Evolutionary conservation across 2,113 vertebrate species (phyloP), one percentile per base, ranked within the genome.

Genomic region (Solea solea): DNA sequence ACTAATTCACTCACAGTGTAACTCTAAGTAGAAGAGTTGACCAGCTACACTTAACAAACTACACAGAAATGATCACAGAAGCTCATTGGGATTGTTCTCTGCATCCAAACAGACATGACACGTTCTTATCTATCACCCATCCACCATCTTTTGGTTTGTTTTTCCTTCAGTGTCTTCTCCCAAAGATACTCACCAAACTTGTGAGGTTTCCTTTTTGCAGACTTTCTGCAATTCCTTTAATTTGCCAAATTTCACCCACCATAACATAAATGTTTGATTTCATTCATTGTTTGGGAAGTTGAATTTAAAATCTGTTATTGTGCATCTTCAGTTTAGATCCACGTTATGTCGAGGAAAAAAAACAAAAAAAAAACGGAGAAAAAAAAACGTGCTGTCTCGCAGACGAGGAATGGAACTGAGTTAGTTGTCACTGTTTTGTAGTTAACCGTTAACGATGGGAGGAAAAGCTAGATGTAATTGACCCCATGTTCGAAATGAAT

Each of bases 361-460:
- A n/a, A n/a, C n/a, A n/a, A n/a, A n/a, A n/a, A n/a, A n/a, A n/a
- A n/a, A n/a, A n/a, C n/a, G 21, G 21, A 21, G 1, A 21, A 21
- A 21, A 0, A 51, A 52, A 28, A 16, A 58, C 40, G 42, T 14
- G 9, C 25, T 67, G 54, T 13, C 44, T 58, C 21, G 46, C 15
- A 34, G 58, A 39, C 21, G 34, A 28, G 55, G 41, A 65, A 42
- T 16, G 46, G 60, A 59, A 45, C 63, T n/a, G 68, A 90, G 86
- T 86, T 85, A 39, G 87, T 88, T 89, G 89, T 74, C 90, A 85
- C 86, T 87, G 89, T 60, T 54, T 11, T 25, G 54, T 21, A 76
- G 53, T 25, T 12, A 70, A 11, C 21, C 0, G 15, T 25, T 50
- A 45, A 69, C 13, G 69, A 9, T 16, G 52, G 27, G 58, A 56